Conservation (phyloP, 1,140 invertebrate genomes). For the Prorops nasuta region DNA sequence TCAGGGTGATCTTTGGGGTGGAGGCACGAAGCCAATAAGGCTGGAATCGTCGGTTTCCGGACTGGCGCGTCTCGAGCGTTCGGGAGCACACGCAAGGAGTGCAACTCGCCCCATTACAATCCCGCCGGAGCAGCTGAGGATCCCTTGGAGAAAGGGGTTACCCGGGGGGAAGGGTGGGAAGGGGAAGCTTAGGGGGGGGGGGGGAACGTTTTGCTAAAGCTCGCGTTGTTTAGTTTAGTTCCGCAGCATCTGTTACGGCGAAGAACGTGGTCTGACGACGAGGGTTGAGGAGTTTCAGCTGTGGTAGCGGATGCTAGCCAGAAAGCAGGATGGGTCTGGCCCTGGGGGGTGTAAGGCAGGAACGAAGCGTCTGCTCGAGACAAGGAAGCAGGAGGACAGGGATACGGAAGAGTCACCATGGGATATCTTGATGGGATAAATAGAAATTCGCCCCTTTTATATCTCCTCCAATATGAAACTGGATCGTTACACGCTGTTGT, state of each 20-base stretch:
- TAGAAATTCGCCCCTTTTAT: no score
- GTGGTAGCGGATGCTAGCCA: background rate
- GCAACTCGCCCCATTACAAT: no score
- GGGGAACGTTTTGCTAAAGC: background rate
- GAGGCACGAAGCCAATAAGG: background rate
- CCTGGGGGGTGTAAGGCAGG: background rate
- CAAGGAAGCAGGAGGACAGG: background rate
- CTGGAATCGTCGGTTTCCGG: background rate
- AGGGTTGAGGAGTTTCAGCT: background rate
- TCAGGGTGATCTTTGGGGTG: background rate
- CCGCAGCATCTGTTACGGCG: conserved; percentile 18
- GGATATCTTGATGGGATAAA: no score
- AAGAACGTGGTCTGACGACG: conserved; percentile 10
- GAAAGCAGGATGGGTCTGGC: no score
- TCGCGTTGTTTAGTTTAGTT: conserved; percentile 17
- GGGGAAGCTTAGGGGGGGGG: background rate
- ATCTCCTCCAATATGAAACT: no score
- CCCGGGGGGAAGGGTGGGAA: background rate
- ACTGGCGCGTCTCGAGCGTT: background rate
- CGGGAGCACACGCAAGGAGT: background rate
- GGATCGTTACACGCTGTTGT: no score
- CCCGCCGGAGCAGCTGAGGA: background rate
- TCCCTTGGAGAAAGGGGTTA: background rate
- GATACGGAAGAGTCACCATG: no score
- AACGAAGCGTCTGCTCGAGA: background rate